These are phyloP conservation scores for Ommatoiulus sabulosus DNA, from an alignment of 2,888 invertebrate species.

Conservation along the genomic window DNA sequence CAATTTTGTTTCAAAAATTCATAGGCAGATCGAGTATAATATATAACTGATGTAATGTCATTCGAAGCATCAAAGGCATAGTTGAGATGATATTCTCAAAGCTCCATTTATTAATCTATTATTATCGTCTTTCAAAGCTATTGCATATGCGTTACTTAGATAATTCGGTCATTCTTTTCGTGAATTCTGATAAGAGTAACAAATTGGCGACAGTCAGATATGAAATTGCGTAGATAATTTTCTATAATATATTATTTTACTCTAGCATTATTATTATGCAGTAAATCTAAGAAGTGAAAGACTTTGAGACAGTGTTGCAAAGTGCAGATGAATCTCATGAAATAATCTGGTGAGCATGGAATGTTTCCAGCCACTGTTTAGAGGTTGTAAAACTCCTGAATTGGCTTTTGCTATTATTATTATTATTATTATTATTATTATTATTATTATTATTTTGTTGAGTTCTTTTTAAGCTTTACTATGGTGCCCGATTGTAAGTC, in stretches of 20 bases:
- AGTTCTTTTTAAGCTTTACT: slow-evolving; percentile 19
- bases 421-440: not conserved
- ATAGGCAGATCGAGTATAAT: not conserved
- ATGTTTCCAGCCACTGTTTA: slow-evolving; percentile 1
- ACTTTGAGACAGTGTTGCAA: no score
- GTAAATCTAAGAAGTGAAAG: not conserved
- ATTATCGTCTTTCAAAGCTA: not conserved
- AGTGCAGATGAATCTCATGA: not conserved
- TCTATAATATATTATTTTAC: not conserved
- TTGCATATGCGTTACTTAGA: not conserved
- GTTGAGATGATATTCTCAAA: not conserved
- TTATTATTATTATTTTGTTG: not conserved
- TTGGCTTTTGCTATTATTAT: not conserved
- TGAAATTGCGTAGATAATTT: not conserved
- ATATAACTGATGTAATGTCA: not conserved
- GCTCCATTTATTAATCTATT: not conserved
- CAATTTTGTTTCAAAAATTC: not conserved
- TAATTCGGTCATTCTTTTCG: not conserved
- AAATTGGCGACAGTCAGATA: not conserved
- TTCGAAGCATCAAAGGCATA: not conserved
- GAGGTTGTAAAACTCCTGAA: slow-evolving; percentile 3
- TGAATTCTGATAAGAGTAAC: not conserved
- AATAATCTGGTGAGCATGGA: not conserved
- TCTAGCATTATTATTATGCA: not conserved
- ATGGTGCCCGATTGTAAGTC: not conserved